Base-by-base conservation (phyloP, 30 jellyfish, hydroid and myxozoan genomes). In the Aurelia coerulea region DNA sequence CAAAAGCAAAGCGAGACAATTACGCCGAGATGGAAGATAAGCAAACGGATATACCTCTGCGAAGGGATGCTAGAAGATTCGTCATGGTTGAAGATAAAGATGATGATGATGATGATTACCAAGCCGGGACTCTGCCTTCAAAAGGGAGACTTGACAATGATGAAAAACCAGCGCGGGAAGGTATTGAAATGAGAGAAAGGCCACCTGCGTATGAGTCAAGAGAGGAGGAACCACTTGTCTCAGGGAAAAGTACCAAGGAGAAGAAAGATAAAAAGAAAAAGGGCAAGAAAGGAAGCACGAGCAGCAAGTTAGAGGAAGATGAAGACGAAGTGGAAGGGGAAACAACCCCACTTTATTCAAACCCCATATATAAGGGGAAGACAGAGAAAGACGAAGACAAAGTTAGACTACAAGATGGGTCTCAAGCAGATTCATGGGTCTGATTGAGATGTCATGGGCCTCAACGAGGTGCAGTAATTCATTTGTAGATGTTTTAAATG, bases 1-100 rank as follows among this genome's bases (percentile, higher is more conserved):
- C 74, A 86, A 89, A 89, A 74, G 88, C 93, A 15, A 82, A 89
- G 59, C 91, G 97, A 29, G 97, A 94, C 78, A 82, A 81, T 1
- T 88, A 59, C 69, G 99, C 99, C 13, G 97, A 88, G 73, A 88
- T 94, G 97, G 99, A 94, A 29, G 86, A 59, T 14, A 84, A 79
- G 34, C 94, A 83, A 42, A 66, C 72, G 67, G 88, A 73, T 18
- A 77, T 76, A n/a, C 84, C 92, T 11, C 66, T 80, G 66, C 87
- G 74, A 13, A 73, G 97, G 29, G 99, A 94, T 79, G 62, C 97
- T 15, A 80, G 99, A 73, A 88, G 98, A 37, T 92, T 86, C 76
- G 95, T 92, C 34, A 88, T 71, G 85, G 68, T 78, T 75, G 97
- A 80, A 23, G 98, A 87, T 49, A 34, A 59, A 15, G 96, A 67